Evolutionary conservation across 1,140 invertebrate genomes (phyloP).

Genomic region (Galendromus occidentalis): DNA sequence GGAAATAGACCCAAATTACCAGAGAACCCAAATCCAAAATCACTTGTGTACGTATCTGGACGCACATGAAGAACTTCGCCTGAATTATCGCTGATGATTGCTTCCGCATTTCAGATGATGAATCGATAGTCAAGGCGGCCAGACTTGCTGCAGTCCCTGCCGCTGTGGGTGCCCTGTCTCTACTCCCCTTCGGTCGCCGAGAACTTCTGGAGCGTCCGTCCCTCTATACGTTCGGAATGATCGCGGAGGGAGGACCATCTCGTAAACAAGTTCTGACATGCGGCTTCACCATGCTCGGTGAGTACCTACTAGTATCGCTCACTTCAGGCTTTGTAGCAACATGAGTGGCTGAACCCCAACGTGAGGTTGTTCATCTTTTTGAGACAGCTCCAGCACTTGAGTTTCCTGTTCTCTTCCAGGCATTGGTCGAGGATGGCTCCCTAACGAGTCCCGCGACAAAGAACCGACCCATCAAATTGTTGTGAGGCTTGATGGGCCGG

Average conservation of each 20-base stretch:
- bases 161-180: neutral
- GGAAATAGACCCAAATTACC: neutral
- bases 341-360: no score
- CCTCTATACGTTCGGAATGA: neutral
- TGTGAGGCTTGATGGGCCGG: neutral
- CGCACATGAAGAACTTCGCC: no score
- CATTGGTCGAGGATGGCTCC: neutral
- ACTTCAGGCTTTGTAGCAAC: no score
- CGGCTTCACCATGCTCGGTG: neutral
- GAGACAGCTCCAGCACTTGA: no score
- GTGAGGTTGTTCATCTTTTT: no score
- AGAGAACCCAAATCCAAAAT: neutral
- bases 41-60: neutral
- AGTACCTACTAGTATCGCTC: neutral
- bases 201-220: neutral
- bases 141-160: no score
- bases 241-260: neutral
- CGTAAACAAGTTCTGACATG: neutral
- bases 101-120: no score
- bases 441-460: neutral
- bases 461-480: neutral
- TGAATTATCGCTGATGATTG: no score
- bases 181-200: neutral
- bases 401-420: neutral
- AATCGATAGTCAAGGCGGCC: no score